Base-by-base conservation (phyloP, 2,797 vertebrate genomes). In the Lerista edwardsae region DNA sequence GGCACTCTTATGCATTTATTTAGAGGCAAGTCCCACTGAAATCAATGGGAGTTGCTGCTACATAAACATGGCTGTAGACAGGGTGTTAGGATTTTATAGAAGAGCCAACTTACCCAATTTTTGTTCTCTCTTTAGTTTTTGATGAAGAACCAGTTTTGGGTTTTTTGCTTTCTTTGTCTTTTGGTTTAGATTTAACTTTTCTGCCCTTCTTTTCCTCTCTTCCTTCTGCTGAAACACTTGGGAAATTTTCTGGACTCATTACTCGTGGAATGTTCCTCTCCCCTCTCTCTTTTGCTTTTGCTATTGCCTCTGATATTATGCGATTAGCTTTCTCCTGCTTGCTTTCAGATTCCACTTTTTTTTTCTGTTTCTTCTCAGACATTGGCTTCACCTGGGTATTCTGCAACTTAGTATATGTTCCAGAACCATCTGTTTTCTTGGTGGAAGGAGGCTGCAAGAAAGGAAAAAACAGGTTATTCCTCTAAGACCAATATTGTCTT, bases 251-350 rank as follows among this genome's bases (percentile, higher is more conserved):
- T 1, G 99, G 98, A 91, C 98, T 99, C 98, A 99, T 98, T 82
- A 99, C 98, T 65, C 99, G 96, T 15, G 98, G 98, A 94, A 98
- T 99, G 96, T 99, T 99, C 94, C 98, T 98, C 94, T 98, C 98
- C 84, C 98, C 99, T 67, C 98, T 97, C 91, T 98, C 98, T 90
- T 97, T 97, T 69, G 98, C 98, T 95, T 98, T 98, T 80, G 97
- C 98, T 90, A 98, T 98, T 34, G 98, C 99, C 94, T 99, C 99
- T 0, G 98, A 99, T 96, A 99, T 99, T 91, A 99, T 99, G 91
- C 98, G 97, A 94, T 99, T 99, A 75, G 99, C 99, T 94, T 99
- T 99, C 94, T 98, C 98, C 95, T 99, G 98, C 94, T 99, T 99
- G 94, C 98, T 98, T 94, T 97, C 98, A 0, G 91, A 95, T 90